Base-by-base conservation (phyloP, 2,888 invertebrate genomes). In the Cheilosia urbana region DNA sequence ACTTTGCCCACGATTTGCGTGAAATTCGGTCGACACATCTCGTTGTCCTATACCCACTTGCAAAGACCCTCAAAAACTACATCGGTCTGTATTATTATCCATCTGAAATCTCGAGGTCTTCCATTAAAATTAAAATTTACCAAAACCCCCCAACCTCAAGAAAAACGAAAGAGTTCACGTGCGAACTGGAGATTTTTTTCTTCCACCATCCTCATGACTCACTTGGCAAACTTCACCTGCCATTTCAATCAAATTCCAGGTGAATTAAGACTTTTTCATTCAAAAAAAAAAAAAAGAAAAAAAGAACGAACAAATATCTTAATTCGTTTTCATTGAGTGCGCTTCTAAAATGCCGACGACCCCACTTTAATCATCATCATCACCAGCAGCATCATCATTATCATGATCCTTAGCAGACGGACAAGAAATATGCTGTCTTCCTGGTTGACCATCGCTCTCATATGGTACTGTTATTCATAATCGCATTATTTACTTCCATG, bases 381-480 rank as follows among this genome's bases (percentile, higher is more conserved):
- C 57, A 49, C 58, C 27, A 17, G 13, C 37, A 66, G 24, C 17
- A 58, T 11, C 27, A 73, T 80, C 71, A 65, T 77, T 71, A 77
- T 58, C 13, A 51, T 51, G 40, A 63, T n/a, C 68, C 30, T 69
- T 63, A 63, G 58, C 51, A 63, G 66, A 58, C 55, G 17, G 4
- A 49, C 13, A 57, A 57, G 49, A 27, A 72, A n/a, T 69, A 40
- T 60, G 63, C 24, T 55, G 80, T 75, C 69, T 84, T 84, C 75
- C 75, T 80, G 84, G 53, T 60, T 37, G 40, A 69, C 63, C 77
- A 55, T 19, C 30, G 45, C 42, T 78, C 21, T 49, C 71, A 66
- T 77, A 72, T 62, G 51, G 72, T 80, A 83, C 82, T 72, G 79
- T 83, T 83, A 83, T 79, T 79, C 79, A 83, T 78, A 79, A 83